A percentile compares a stretch with the other conserved stretches of the same genome.
These are phyloP conservation scores for Aphelinus atriplicis DNA, from an alignment of 1,140 invertebrate genomes.

Conservation along the genomic window DNA sequence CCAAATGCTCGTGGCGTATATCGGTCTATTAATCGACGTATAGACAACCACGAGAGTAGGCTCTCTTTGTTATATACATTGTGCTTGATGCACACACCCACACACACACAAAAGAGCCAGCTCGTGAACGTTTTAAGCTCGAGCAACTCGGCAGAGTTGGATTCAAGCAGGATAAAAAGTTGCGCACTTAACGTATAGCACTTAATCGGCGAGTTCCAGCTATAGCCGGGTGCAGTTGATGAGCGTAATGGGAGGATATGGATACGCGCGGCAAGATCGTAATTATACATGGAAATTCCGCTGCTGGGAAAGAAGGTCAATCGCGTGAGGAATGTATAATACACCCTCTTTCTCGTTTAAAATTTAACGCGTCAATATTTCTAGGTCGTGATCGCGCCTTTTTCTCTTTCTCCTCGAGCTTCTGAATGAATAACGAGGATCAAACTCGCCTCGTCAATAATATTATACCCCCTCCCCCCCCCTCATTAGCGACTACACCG, in stretches of 20 bases:
- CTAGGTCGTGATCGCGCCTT: neutral
- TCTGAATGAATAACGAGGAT: too few species aligned
- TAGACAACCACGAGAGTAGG: too few species aligned
- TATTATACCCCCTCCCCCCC: too few species aligned
- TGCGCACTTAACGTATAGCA: constrained; percentile 9
- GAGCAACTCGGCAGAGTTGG: constrained; percentile 21
- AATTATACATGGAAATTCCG: constrained; percentile 25
- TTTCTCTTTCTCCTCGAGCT: neutral
- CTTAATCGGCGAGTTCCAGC: neutral
- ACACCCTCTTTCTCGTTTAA: neutral
- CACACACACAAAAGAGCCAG: neutral
- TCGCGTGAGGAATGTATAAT: constrained; percentile 16
- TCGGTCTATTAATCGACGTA: too few species aligned
- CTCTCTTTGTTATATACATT: constrained; percentile 18
- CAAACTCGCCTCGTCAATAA: too few species aligned
- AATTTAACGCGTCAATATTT: neutral
- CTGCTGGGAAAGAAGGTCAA: constrained; percentile 32
- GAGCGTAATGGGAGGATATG: constrained; percentile 15
- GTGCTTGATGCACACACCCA: neutral
- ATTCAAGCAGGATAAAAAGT: constrained; percentile 32
- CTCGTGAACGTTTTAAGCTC: constrained; percentile 12
- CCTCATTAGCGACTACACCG: too few species aligned
- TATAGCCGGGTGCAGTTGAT: constrained; percentile 26
- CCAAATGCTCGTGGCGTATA: too few species aligned
- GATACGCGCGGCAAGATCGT: neutral